phyloP scores from a whole-genome alignment of 2,113 vertebrate species.

The Labrus mixtus region DNA sequence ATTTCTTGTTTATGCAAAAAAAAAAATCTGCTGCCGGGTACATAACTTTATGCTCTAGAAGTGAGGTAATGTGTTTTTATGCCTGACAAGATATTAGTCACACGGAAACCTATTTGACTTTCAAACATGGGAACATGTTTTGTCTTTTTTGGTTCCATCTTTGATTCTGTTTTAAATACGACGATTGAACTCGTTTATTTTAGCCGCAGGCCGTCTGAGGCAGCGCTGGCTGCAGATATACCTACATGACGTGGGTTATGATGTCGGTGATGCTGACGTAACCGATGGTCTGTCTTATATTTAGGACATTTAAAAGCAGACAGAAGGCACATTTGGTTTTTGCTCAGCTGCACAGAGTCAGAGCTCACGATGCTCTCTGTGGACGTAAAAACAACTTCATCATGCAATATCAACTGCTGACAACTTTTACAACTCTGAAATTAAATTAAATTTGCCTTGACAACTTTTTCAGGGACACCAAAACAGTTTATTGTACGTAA shows the following conservation, averaged over 20 bases:
- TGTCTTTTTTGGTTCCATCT: neutral
- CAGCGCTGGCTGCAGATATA: slow-evolving; percentile 8
- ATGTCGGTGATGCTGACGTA: slow-evolving; percentile 29
- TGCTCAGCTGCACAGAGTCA: slow-evolving; percentile 10
- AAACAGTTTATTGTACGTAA: too few species aligned
- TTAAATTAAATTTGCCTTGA: too few species aligned
- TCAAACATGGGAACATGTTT: neutral
- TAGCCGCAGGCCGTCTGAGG: slow-evolving; percentile 1
- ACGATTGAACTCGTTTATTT: slow-evolving; percentile 40
- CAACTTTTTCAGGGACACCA: too few species aligned
- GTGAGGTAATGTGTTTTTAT: neutral
- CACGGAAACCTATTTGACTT: neutral
- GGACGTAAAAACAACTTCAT: neutral
- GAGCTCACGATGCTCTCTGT: neutral
- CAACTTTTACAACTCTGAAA: too few species aligned
- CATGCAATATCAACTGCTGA: too few species aligned
- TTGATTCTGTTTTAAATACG: slow-evolving; percentile 31
- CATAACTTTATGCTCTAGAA: neutral
- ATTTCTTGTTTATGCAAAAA: neutral
- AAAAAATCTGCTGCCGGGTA: neutral
- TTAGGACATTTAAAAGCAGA: slow-evolving; percentile 13
- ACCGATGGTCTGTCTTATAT: slow-evolving; percentile 4
- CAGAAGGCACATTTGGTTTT: slow-evolving; percentile 2
- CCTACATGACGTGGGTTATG: slow-evolving; percentile 16
- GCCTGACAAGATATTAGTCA: neutral